Base-by-base conservation (phyloP, 2,113 vertebrate genomes). In the mouse (Mus musculus) region DNA sequence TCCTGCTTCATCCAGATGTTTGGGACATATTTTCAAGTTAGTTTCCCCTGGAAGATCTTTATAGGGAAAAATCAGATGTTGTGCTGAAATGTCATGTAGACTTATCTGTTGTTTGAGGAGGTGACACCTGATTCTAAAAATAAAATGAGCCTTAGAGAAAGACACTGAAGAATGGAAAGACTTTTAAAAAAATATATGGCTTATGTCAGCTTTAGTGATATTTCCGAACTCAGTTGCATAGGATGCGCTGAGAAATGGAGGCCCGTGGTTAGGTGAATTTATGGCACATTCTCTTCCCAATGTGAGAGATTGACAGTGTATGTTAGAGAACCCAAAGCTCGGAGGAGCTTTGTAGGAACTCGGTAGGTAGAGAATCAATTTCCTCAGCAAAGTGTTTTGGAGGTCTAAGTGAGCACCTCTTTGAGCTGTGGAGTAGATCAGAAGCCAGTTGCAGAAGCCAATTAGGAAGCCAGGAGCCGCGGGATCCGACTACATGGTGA, bases 21-120 rank as follows among this genome's bases (percentile, higher is more conserved):
- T 75, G 69, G 78, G 24, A 42, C 28, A 42, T 81, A 16, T 61
- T 85, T 91, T 71, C 71, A 46, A 46, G 9, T 92, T 80, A 69
- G 78, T 93, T 91, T 95, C 19, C 1, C 33, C 28, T 71, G 8
- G 30, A 86, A 89, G 39, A 61, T 92, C n/a, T 95, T 91, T 85
- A 26, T 13, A 91, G 52, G 71, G 39, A 84, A 82, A 54, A 89
- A 54, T n/a, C 26, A 61, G 90, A 69, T 71, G 54, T 54, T 80
- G 63, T 24, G 52, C 54, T 63, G 17, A 11, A 28, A 84, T 12
- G 75, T 36, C 39, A 30, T 13, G 22, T 22, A 71, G 11, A 4
- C 46, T 42, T 61, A 52, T 46, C 61, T 88, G 46, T 81, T 92
- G 20, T 9, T 46, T 72, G n/a, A 95, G 14, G 4, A 61, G 22